These are phyloP conservation scores for Equus quagga DNA, from an alignment of 2,113 vertebrate species.

Conservation along the genomic window DNA sequence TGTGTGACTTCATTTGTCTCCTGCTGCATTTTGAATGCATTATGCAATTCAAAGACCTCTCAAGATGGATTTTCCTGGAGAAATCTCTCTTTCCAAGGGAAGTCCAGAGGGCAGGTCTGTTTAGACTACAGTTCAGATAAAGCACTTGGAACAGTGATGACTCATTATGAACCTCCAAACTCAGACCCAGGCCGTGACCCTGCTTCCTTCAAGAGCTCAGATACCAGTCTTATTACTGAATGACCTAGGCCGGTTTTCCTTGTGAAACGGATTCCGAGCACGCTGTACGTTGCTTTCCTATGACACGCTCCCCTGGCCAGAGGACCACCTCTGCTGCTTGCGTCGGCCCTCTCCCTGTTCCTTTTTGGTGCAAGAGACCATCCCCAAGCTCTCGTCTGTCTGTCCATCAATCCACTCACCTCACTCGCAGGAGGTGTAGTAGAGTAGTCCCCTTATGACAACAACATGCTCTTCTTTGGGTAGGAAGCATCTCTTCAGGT, in stretches of 20 bases:
- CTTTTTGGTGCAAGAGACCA: neutral
- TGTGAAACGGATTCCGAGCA: neutral
- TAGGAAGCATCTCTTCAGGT: neutral
- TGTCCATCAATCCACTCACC: neutral
- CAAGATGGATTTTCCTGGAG: neutral
- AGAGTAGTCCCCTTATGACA: neutral
- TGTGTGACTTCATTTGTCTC: neutral
- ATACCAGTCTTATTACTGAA: neutral
- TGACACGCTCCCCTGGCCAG: neutral
- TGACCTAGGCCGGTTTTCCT: neutral
- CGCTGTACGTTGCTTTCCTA: neutral
- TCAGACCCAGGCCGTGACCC: neutral
- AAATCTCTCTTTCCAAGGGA: neutral
- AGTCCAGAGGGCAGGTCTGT: neutral
- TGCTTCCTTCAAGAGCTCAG: conserved; percentile 1
- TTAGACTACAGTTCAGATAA: conserved; percentile 4
- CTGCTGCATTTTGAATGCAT: neutral
- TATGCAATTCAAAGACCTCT: neutral
- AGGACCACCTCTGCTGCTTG: neutral
- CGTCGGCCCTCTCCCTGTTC: neutral
- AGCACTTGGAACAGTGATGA: neutral
- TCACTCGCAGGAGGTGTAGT: neutral
- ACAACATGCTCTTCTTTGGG: neutral
- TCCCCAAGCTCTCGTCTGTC: neutral
- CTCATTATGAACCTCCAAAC: neutral